phyloP scores from a whole-genome alignment of 2,888 invertebrate species.

The Brachyptera putata region DNA sequence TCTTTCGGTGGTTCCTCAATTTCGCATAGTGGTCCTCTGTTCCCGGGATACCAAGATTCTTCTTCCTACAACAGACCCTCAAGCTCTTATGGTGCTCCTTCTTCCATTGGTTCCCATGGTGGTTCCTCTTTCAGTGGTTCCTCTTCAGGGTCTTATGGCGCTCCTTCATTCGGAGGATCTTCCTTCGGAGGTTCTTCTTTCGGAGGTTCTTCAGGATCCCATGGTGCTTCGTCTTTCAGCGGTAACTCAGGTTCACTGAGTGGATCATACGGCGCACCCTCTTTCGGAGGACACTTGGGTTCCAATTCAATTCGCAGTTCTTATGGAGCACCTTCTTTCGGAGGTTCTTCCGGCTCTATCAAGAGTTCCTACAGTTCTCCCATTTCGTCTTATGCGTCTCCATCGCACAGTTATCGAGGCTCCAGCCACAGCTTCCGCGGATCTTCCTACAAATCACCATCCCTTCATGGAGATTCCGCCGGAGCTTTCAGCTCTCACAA shows the following conservation, averaged over 20 bases:
- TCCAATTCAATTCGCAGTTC: too few species aligned
- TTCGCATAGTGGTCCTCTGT: not conserved
- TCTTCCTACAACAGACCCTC: not conserved
- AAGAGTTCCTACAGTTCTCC: not conserved
- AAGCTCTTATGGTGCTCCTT: not conserved
- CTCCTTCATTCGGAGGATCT: not conserved
- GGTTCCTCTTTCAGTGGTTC: not conserved
- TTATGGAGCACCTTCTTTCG: not conserved
- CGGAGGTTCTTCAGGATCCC: not conserved
- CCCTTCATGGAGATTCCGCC: not conserved
- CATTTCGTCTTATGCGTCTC: not conserved
- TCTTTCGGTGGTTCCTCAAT: not conserved
- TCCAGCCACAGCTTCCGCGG: not conserved
- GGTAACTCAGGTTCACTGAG: not conserved
- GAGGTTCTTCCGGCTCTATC: conserved; percentile 3
- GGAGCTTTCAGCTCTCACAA: not conserved
- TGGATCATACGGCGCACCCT: not conserved
- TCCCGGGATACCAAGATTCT: not conserved
- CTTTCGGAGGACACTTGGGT: too few species aligned
- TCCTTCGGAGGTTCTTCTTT: not conserved
- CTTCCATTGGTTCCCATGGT: not conserved
- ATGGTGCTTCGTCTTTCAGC: not conserved
- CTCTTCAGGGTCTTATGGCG: not conserved
- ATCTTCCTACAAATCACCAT: not conserved
- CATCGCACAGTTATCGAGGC: not conserved